Evolutionary conservation across 2,797 vertebrate species (phyloP), one percentile per base, ranked within the genome.

Genomic region (Pangasius sanitwongsei): DNA sequence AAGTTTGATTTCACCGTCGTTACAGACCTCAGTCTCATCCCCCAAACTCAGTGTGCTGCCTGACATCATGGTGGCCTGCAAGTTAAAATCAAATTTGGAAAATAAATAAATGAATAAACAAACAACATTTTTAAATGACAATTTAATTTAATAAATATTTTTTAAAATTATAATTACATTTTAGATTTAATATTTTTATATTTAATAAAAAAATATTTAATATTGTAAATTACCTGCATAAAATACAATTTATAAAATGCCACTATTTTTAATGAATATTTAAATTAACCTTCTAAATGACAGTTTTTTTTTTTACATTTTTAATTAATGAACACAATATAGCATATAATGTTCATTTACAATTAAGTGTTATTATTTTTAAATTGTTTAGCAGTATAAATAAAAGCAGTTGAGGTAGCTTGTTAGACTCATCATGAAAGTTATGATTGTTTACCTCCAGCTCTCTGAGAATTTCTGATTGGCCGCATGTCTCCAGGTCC

Each of bases 401-500:
- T 82, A 59, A 59, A 81, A 44, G 20, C 31, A 82, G 31, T 23
- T 25, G 11, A 61, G 11, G 16, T 7, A 75, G n/a, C 13, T 55
- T 31, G 16, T 50, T 15, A 57, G 53, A 1, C 6, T 37, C 16
- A 23, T 16, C 55, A 61, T 28, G 80, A 78, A 78, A 57, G 48
- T 63, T 41, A 20, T 1, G n/a, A 74, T 0, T n/a, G 6, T 82
- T 92, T 97, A 99, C 99, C 98, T 99, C 98, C 92, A 99, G 97
- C 91, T 99, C 98, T 95, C 98, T 96, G 94, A 99, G 97, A 94
- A 99, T 97, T 94, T 98, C 98, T 4, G 98, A 98, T 95, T 99
- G 98, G 92, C 99, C 98, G 12, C 99, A 99, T 86, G 98, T 99
- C 97, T 99, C 97, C 92, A 99, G 97, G 95, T 99, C 98, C 95